Evolutionary conservation across 2,888 invertebrate species (phyloP), one percentile per base, ranked within the genome.

Genomic region (Eudasyphora cyanicolor): DNA sequence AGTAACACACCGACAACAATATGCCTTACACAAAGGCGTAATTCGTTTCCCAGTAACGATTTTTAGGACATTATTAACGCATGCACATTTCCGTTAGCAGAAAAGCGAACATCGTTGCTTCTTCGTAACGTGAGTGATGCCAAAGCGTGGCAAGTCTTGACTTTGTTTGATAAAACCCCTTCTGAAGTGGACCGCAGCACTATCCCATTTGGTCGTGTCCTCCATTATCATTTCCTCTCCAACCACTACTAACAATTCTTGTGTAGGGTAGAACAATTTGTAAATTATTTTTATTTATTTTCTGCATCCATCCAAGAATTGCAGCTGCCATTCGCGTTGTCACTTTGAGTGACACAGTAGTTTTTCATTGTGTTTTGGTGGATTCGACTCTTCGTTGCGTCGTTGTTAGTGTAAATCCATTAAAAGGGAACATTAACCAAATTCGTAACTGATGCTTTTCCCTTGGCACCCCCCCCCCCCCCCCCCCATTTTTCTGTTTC

Each of bases 331-430:
- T 5, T 21, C n/a, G 57, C n/a, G 14, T 8, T 60, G 57, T 60
- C 57, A 60, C 45, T 60, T 60, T 60, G 27, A 60, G 57, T 60
- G 57, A 60, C 57, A 60, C 29, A 6, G 57, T 27, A 27, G 27
- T 60, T 60, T 60, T 60, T 27, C 29, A 12, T 27, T 12, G n/a
- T 60, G n/a, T 27, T 29, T 60, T 27, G 12, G 24, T 60, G 27
- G n/a, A 45, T 45, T n/a, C 12, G 38, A 12, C n/a, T n/a, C n/a
- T 38, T 4, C 38, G 12, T 38, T 38, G 38, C 12, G 12, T 38
- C 1, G 8, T 45, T 60, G 29, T 12, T 60, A 5, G 5, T 27
- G 57, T 29, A 29, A 60, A 60, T 29, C 29, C 27, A 60, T 60
- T 60, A 27, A 27, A 60, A 60, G 12, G 24, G 24, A 24, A 60